Base-by-base conservation (phyloP, 2,888 invertebrate genomes). In the Netelia fuscicornis region DNA sequence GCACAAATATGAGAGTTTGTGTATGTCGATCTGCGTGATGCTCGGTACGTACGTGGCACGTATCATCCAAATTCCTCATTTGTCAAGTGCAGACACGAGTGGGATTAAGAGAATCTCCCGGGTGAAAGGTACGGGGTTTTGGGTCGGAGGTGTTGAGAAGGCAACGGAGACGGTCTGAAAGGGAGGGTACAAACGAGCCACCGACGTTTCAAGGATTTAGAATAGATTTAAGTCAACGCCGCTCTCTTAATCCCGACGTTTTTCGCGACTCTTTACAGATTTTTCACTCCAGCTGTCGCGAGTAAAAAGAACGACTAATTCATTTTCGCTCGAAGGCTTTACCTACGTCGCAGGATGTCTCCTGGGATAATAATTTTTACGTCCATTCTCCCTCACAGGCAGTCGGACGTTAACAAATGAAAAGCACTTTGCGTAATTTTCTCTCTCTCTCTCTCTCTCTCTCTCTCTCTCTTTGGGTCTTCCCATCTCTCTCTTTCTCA, bases 51-150 rank as follows among this genome's bases (percentile, higher is more conserved):
- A 88, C 81, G 87, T 79, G 76, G n/a, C 13, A 20, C 42, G 85
- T 87, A 88, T 90, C 89, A 86, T 87, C 85, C 87, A 78, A 88
- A 88, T 90, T 89, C 86, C 87, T 88, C 88, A 88, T 89, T 87
- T 89, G 87, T 89, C 90, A 89, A 87, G 87, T 76, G 86, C 87
- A 86, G 87, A 83, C 85, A 87, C 82, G 58, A 80, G 83, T 67
- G 86, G 87, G 87, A 89, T 90, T 90, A 89, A 89, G 88, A 88
- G 88, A 87, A 86, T 81, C 82, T 77, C 30, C 60, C 42, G 10
- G 54, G 30, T 48, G 64, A 52, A 37, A 62, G 48, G 58, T 83
- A 62, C 64, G 75, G 9, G 37, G 37, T 37, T 37, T 65, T 30
- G 13, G 48, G 48, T 13, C 48, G 48, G 48, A 13, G 13, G 48